Percentiles rank a stretch among this genome's conserved stretches.
Conservation (phyloP, 2,797 vertebrate genomes). For the Parotocinclus haroldoi region DNA sequence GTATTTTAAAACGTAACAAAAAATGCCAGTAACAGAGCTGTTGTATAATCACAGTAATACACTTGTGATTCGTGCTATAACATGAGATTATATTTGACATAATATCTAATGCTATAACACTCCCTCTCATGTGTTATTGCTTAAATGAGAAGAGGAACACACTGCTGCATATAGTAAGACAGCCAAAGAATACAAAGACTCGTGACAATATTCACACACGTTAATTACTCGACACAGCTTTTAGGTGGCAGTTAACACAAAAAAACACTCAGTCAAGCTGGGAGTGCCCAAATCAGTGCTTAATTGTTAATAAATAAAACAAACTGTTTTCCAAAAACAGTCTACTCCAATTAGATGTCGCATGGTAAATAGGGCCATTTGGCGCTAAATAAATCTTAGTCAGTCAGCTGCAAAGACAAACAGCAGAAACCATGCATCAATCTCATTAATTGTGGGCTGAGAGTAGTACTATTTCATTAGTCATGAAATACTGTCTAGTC, state of each 20-base stretch:
- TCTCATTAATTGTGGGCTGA: conserved; percentile 13
- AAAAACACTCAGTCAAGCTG: conserved; percentile 28
- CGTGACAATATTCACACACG: not conserved
- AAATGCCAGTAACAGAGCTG: too few species aligned
- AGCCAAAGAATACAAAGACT: not conserved
- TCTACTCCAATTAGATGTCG: conserved; percentile 24
- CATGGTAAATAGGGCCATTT: conserved; percentile 13
- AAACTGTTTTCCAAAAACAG: conserved; percentile 25
- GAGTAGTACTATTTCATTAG: not conserved
- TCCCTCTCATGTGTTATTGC: too few species aligned
- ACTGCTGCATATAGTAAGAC: too few species aligned
- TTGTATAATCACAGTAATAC: too few species aligned
- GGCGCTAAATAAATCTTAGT: conserved; percentile 19
- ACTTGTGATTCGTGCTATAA: too few species aligned
- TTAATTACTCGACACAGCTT: conserved; percentile 28
- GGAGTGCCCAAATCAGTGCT: conserved; percentile 3
- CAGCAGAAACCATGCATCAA: conserved; percentile 9
- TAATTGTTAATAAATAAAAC: conserved; percentile 39
- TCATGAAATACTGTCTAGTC: not conserved
- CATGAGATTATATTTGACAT: too few species aligned
- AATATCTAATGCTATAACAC: too few species aligned
- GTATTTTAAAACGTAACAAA: too few species aligned
- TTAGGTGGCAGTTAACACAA: conserved; percentile 29
- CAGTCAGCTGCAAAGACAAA: conserved; percentile 8
- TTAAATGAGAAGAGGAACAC: too few species aligned